Base-by-base conservation (phyloP, 2,888 invertebrate genomes). In the Zaprionus lineosus region DNA sequence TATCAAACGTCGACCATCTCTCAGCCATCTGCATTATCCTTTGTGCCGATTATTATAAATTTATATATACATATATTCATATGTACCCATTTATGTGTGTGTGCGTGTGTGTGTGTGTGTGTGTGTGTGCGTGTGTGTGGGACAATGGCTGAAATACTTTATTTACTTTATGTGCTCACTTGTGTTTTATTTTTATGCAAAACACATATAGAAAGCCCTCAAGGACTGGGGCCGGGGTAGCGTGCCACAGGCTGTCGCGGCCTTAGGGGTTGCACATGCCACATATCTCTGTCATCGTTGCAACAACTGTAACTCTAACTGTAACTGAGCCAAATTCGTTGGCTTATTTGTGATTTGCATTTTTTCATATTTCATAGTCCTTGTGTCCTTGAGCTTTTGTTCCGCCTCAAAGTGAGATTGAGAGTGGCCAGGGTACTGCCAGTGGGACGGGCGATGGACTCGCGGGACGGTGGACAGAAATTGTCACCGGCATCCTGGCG, bases 331-430 rank as follows among this genome's bases (percentile, higher is more conserved):
- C 67, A 65, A 75, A 53, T 71, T 72, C 72, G 43, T 56, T 53
- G 85, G 76, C 75, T 77, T 84, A 83, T 78, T 64, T 70, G 57
- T 53, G 66, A 74, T 78, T 85, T 74, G 51, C 66, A 84, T 85
- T 57, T 84, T n/a, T 62, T 48, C 58, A 79, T 72, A 59, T 53
- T 64, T 19, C 33, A 14, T 33, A 33, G n/a, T n/a, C n/a, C n/a
- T n/a, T n/a, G n/a, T n/a, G n/a, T n/a, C n/a, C n/a, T n/a, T n/a
- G n/a, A n/a, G n/a, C n/a, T n/a, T n/a, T n/a, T n/a, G n/a, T n/a
- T n/a, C n/a, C n/a, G n/a, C n/a, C n/a, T n/a, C n/a, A n/a, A n/a
- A n/a, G n/a, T n/a, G n/a, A n/a, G n/a, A n/a, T n/a, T n/a, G n/a
- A n/a, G n/a, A n/a, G n/a, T n/a, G n/a, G n/a, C n/a, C n/a, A n/a